Base-by-base conservation (phyloP, 1,140 invertebrate species). In the Pseudomyrmex dendroicus region DNA sequence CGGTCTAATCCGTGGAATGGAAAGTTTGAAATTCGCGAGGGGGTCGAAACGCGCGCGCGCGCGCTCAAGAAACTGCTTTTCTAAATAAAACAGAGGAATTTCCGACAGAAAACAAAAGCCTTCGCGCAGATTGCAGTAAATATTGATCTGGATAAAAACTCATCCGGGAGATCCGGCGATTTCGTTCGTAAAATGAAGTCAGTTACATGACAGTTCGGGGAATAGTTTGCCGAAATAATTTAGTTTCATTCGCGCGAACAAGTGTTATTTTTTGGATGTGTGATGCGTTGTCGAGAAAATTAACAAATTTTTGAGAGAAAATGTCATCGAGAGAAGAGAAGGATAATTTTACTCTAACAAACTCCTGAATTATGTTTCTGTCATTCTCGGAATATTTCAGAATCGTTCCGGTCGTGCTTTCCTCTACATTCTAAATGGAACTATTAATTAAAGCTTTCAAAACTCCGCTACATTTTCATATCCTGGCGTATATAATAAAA, bases 401-500 rank as follows among this genome's bases (percentile, higher is more conserved):
- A 80, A 72, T 72, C 66, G 54, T 59, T 80, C 44, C 54, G 48
- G 54, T 80, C 66, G 48, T 48, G 67, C 46, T 70, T 70, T 70
- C 15, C 66, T 70, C 25, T 54, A 48, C 72, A 52, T 52, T 80
- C 54, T 80, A 80, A 80, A 72, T 80, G 66, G 54, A 80, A 61
- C 59, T 80, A 80, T 80, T 35, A 80, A 80, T 80, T 80, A 80
- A 80, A 80, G 66, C 76, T 61, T 72, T 80, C 54, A 50, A 80
- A 80, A 80, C 72, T 72, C 8, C 35, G 66, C 13, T n/a, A 80
- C 44, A 61, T 80, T 80, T 80, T 15, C 63, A 77, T 56, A 35
- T 46, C 25, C 48, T 57, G 52, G 54, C 62, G 66, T 35, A 7
- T 35, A 35, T 35, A 35, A 5, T 52, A 64, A 64, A 76, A 17